A percentile compares a stretch with the other conserved stretches of the same genome.
Conservation (phyloP, 2,113 vertebrate species). For the Ciconia stormi region DNA sequence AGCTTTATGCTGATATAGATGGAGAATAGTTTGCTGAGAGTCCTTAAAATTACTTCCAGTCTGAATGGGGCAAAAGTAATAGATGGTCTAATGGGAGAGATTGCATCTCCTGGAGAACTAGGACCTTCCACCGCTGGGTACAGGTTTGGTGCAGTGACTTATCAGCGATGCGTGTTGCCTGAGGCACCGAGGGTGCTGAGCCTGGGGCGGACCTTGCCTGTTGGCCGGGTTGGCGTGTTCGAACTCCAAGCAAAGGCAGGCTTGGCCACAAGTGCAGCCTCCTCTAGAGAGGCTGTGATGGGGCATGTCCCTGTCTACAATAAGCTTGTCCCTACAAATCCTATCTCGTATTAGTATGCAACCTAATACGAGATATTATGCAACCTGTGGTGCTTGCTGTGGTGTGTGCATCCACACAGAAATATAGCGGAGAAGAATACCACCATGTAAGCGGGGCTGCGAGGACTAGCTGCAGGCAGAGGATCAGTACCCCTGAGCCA, state of each 20-base stretch:
- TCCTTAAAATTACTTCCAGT: not conserved
- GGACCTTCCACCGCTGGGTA: not conserved
- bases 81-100: not conserved
- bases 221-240: not conserved
- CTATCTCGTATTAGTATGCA: rapidly evolving
- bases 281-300: not conserved
- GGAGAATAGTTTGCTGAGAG: not conserved
- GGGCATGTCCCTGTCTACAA: rapidly evolving
- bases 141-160: not conserved
- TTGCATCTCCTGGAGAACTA: not conserved
- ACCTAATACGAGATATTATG: too few species aligned
- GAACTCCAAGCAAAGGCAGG: rapidly evolving
- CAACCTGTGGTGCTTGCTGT: not conserved
- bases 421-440: not conserved
- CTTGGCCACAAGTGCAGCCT: not conserved
- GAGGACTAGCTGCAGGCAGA: not conserved
- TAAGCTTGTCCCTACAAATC: not conserved
- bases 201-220: not conserved
- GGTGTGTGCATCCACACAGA: not conserved
- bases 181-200: not conserved
- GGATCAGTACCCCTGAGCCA: not conserved
- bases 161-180: rapidly evolving
- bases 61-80: not conserved
- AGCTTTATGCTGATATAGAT: not conserved
- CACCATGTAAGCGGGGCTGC: not conserved